Evolutionary conservation across 2,113 vertebrate species (phyloP), one percentile per base, ranked within the genome.

Genomic region (Turdus rufiventris): DNA sequence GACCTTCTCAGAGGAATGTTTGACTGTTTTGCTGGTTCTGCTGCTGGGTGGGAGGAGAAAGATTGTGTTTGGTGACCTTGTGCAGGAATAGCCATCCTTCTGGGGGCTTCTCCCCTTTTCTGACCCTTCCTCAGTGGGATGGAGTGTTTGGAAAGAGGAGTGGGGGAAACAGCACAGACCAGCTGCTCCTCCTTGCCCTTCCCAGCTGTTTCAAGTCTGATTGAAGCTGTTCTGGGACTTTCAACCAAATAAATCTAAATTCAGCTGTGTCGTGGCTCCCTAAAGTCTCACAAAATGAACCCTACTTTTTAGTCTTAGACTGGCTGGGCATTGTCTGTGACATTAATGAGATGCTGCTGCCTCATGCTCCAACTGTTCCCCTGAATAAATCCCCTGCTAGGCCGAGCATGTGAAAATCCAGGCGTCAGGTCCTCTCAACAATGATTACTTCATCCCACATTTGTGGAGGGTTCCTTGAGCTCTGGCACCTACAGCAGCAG

Each of bases 321-420:
- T 78, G 80, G 80, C 53, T 12, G 73, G 81, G 77, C 87, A 93
- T 94, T 95, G 93, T 95, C 84, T 75, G 4, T 26, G 92, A 17
- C 38, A 3, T 74, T 97, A 96, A 94, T 94, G 94, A 94, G 95
- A 70, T 62, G 85, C 92, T 45, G 79, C n/a, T 65, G 86, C 70
- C 89, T 47, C 94, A 93, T 92, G 94, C 86, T 94, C 91, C 94
- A 91, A 84, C 92, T 91, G 80, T 79, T 89, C 18, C 77, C 84
- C 91, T 89, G 93, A 97, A 95, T 91, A 91, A 93, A 92, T 61
- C 79, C 91, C 77, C 76, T 87, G 89, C 78, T 79, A 83, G 94
- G 65, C 93, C 4, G 0, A 91, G 93, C 93, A 72, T 87, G 87
- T 78, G 89, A 57, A 93, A 94, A 91, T 42, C 38, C 71, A 19